Evolutionary conservation across 2,797 vertebrate species (phyloP), one percentile per base, ranked within the genome.

Genomic region (Coreius guichenoti): DNA sequence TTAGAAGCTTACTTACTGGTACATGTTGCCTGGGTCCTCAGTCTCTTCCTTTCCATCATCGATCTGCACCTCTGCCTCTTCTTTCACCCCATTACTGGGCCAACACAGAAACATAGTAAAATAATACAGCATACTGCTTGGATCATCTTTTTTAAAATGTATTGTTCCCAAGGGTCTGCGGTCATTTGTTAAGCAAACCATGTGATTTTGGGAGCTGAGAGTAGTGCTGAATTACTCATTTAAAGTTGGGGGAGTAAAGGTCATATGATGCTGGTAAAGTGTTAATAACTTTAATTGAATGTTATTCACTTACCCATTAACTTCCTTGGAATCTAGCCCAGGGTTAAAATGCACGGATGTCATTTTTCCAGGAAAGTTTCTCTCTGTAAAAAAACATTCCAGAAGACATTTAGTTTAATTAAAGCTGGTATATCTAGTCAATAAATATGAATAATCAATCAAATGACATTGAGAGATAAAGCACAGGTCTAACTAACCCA

Each of bases 31-130:
- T 8, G 94, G 92, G 26, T 92, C 87, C 9, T 87, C 74, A 21
- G 4, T 89, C 19, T 96, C 93, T 51, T 95, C 93, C 85, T 94
- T 89, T 17, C 97, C 97, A 91, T 98, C 95, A 89, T 98, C 97
- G 84, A 98, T 97, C 89, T 95, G 92, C 63, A 97, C 93, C 80
- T 93, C 92, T 51, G 95, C 93, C 23, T 97, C 95, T 83, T 95
- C 94, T 90, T 92, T 94, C 85, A 91, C 86, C 54, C 93, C 90
- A 86, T 91, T 89, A 29, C 88, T 83, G 84, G 13, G 1, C 33
- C 58, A 81, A 61, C 14, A 56, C 3, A 85, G 2, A 78, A 63
- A 75, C 7, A 74, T 11, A 23, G 16, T 74, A 0, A 74, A 31
- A 2, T 67, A 12, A 43, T 1, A 21, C 29, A 7, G 67, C 8